Conservation (phyloP, 2,888 invertebrate species). For the Tetragonisca angustula region DNA sequence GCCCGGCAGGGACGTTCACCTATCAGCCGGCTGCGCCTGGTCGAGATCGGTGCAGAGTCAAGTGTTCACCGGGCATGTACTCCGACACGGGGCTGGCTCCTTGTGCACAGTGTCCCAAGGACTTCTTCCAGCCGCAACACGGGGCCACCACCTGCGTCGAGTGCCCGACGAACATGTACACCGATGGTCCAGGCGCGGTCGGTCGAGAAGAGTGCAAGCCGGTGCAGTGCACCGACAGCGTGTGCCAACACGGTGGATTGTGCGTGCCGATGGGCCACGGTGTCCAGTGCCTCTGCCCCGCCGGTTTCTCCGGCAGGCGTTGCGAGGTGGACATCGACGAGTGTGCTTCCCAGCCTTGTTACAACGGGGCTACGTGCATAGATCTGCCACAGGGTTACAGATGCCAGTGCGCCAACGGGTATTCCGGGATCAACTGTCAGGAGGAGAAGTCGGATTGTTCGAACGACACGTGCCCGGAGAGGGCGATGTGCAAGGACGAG, state of each 20-base stretch:
- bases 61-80: conserved; percentile 95
- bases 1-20: conserved; percentile 94
- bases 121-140: conserved; percentile 94
- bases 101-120: conserved; percentile 95
- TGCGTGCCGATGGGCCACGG: conserved; percentile 95
- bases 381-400: conserved; percentile 96
- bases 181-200: conserved; percentile 91
- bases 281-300: conserved; percentile 96
- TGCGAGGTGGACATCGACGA: conserved; percentile 98
- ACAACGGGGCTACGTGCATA: conserved; percentile 95
- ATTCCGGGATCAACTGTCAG: conserved; percentile 97
- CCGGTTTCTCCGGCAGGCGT: conserved; percentile 95
- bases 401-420: conserved; percentile 94
- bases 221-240: conserved; percentile 93
- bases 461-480: conserved; percentile 96
- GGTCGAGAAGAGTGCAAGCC: conserved; percentile 94
- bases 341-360: conserved; percentile 97
- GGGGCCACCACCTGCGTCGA: conserved; percentile 95
- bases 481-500: conserved; percentile 98
- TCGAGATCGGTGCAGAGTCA: conserved; percentile 92
- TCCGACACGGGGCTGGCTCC: conserved; percentile 97
- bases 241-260: conserved; percentile 95
- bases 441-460: conserved; percentile 95
- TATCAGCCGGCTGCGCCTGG: conserved; percentile 96
- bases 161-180: conserved; percentile 96